Percentiles rank a stretch among this genome's conserved stretches.
These are phyloP conservation scores for Eupithecia abbreviata DNA, from an alignment of 2,888 invertebrate genomes.

Conservation along the genomic window DNA sequence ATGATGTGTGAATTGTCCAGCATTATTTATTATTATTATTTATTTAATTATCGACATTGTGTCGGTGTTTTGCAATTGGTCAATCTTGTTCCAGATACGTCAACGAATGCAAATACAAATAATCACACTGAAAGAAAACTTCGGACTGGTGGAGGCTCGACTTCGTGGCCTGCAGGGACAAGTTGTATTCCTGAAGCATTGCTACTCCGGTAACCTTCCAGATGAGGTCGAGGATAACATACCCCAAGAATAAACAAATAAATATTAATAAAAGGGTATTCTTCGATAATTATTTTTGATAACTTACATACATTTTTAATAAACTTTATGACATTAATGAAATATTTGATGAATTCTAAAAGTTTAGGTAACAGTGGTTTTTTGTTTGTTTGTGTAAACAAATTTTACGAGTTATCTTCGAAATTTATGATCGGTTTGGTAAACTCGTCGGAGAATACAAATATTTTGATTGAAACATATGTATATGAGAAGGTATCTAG, in stretches of 20 bases:
- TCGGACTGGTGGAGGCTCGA: conserved; percentile 86
- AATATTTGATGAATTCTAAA: not conserved
- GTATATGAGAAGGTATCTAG: not conserved
- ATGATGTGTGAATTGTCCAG: too few relatives aligned
- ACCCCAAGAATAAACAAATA: conserved; percentile 18
- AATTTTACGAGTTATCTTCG: too few relatives aligned
- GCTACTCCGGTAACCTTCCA: conserved; percentile 61
- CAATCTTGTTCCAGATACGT: conserved; percentile 77
- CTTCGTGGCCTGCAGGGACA: conserved; percentile 86
- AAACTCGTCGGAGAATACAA: too few relatives aligned
- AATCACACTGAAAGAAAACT: conserved; percentile 86
- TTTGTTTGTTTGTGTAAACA: too few relatives aligned
- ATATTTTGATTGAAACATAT: too few relatives aligned
- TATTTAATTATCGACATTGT: not conserved
- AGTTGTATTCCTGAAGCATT: conserved; percentile 84
- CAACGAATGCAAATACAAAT: conserved; percentile 88
- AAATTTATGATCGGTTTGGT: too few relatives aligned
- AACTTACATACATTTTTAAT: conserved; percentile 1
- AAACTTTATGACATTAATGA: not conserved
- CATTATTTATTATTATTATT: too few relatives aligned
- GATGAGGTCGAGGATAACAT: conserved; percentile 55
- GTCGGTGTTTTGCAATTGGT: not conserved
- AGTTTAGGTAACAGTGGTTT: not conserved
- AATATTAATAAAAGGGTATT: not conserved
- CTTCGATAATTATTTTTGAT: not conserved